These are phyloP conservation scores for Nesometra sesokonis DNA, from an alignment of 35 echinoderm and acorn worm genomes.

Conservation along the genomic window DNA sequence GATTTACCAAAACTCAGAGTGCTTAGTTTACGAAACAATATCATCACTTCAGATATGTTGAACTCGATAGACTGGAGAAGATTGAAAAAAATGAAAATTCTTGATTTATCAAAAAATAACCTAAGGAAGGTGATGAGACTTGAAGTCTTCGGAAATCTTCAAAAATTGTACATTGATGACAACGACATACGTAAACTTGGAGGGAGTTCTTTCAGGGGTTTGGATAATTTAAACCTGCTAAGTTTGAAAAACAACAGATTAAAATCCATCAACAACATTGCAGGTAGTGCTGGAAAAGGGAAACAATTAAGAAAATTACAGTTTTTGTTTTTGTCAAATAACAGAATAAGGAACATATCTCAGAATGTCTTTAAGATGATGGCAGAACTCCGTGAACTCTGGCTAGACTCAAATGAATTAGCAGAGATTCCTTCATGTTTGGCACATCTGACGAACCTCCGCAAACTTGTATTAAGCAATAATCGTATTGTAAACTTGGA, in stretches of 20 bases:
- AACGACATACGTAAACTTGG: background rate
- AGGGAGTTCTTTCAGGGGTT: background rate
- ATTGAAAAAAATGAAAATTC: background rate
- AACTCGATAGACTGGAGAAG: background rate
- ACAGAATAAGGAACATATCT: background rate
- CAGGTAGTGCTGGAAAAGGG: background rate
- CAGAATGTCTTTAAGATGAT: background rate
- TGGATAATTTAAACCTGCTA: background rate
- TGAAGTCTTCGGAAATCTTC: background rate
- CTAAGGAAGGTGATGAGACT: background rate
- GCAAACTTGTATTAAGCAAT: background rate
- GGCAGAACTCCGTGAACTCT: background rate
- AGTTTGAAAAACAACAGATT: background rate
- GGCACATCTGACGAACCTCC: background rate
- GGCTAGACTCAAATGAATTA: background rate
- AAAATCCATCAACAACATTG: background rate
- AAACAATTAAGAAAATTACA: background rate
- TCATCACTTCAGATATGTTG: background rate
- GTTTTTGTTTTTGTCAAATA: background rate
- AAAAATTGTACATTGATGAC: background rate
- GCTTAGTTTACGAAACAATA: background rate
- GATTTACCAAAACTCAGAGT: background rate
- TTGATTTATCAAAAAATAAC: background rate
- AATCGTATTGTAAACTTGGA: background rate
- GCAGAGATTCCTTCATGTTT: background rate